Conservation (phyloP, 2,797 vertebrate genomes). For the Takifugu rubripes region DNA sequence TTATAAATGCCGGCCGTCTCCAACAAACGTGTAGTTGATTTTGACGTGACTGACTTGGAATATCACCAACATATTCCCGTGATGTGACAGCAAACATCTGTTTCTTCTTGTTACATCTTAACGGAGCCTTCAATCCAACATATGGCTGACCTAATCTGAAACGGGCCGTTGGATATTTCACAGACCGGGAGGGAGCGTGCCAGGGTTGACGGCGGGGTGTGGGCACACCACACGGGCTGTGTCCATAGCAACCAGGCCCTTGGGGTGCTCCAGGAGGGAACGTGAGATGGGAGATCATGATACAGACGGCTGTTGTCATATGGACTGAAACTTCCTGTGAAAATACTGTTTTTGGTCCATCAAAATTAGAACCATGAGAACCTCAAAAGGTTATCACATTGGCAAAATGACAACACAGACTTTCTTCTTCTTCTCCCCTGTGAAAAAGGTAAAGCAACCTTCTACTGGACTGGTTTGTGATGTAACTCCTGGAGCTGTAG, state of each 20-base stretch:
- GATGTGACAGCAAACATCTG: slow-evolving; percentile 6
- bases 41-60: slow-evolving; percentile 5
- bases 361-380: too few relatives aligned
- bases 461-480: too few relatives aligned
- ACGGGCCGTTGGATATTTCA: slow-evolving; percentile 35
- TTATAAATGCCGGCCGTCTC: not conserved
- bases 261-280: slow-evolving; percentile 22
- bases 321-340: too few relatives aligned
- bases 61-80: slow-evolving; percentile 4
- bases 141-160: slow-evolving; percentile 42
- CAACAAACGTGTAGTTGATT: not conserved
- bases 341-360: too few relatives aligned
- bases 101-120: slow-evolving; percentile 41
- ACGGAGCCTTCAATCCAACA: slow-evolving; percentile 18
- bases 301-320: not conserved
- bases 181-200: not conserved
- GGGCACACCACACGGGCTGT: slow-evolving; percentile 25
- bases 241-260: slow-evolving; percentile 38
- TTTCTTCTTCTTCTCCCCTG: too few relatives aligned
- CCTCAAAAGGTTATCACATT: too few relatives aligned
- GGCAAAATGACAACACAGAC: too few relatives aligned
- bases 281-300: slow-evolving; percentile 18
- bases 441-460: too few relatives aligned
- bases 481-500: too few relatives aligned
- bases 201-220: not conserved